phyloP scores from a whole-genome alignment of 2,888 invertebrate species.

The Busseola fusca region DNA sequence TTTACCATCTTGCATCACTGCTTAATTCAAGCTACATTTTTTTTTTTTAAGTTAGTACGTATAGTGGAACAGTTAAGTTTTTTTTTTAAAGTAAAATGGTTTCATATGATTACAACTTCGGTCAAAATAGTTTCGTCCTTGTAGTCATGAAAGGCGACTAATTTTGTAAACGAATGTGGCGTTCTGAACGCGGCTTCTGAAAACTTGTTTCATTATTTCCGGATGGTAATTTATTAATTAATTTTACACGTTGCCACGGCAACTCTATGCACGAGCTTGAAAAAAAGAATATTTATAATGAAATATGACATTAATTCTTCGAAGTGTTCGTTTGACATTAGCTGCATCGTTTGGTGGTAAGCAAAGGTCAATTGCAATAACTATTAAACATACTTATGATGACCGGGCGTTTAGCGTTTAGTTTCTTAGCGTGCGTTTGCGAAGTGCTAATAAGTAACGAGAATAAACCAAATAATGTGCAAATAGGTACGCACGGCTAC shows the following conservation, averaged over 20 bases:
- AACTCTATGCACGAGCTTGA: background rate
- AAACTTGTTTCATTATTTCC: constrained; percentile 23
- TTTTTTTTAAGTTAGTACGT: constrained; percentile 10
- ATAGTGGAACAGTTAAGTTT: constrained; percentile 16
- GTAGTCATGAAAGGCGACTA: constrained; percentile 44
- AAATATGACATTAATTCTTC: constrained; percentile 34
- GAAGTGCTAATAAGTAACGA: background rate
- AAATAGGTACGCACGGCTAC: too few relatives aligned
- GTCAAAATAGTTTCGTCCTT: constrained; percentile 48
- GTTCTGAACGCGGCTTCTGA: constrained; percentile 18
- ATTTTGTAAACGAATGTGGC: constrained; percentile 35
- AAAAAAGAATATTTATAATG: constrained; percentile 26
- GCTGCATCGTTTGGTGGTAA: constrained; percentile 12
- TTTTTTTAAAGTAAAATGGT: constrained; percentile 47
- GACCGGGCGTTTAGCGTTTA: too few relatives aligned
- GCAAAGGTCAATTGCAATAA: constrained; percentile 32
- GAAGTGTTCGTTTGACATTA: constrained; percentile 19
- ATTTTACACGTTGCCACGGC: constrained; percentile 36
- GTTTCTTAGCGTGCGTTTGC: background rate
- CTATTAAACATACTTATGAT: constrained; percentile 29
- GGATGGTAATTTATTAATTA: constrained; percentile 34
- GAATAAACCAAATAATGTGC: background rate
- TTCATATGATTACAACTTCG: constrained; percentile 38
- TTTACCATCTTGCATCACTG: too few relatives aligned
- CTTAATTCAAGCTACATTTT: constrained; percentile 30